Conservation (phyloP, 2,113 vertebrate species). For the Microtus ochrogaster region DNA sequence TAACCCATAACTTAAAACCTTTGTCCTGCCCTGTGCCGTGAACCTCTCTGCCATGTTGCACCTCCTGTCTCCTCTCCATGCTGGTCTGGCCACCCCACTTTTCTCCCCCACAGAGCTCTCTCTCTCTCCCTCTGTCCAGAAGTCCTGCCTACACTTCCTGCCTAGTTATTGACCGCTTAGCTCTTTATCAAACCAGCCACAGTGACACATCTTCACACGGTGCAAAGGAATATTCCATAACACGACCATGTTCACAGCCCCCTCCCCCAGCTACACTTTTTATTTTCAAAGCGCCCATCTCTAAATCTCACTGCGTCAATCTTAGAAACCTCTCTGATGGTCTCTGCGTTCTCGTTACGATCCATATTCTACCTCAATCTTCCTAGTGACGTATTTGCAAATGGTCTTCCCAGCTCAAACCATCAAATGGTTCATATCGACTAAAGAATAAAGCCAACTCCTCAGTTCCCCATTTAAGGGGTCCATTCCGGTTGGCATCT, state of each 20-base stretch:
- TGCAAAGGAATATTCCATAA: not conserved
- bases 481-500: not conserved
- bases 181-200: not conserved
- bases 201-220: not conserved
- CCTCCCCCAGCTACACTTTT: not conserved
- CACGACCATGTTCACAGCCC: not conserved
- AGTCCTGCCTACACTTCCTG: not conserved
- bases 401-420: not conserved
- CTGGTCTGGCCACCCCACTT: fast-evolving
- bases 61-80: not conserved
- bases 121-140: not conserved
- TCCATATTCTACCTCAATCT: not conserved
- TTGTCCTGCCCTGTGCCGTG: not conserved
- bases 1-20: not conserved
- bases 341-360: not conserved
- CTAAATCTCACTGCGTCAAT: not conserved
- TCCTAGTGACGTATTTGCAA: constrained; percentile 3
- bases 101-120: not conserved
- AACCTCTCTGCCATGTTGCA: not conserved
- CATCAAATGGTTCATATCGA: not conserved
- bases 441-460: not conserved
- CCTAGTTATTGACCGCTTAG: not conserved
- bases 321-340: not conserved
- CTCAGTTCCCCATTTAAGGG: not conserved
- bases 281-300: not conserved